Percentiles rank a stretch among this genome's conserved stretches.
These are phyloP conservation scores for Aulostomus chinensis DNA, from an alignment of 2,797 vertebrate species.

Conservation along the genomic window DNA sequence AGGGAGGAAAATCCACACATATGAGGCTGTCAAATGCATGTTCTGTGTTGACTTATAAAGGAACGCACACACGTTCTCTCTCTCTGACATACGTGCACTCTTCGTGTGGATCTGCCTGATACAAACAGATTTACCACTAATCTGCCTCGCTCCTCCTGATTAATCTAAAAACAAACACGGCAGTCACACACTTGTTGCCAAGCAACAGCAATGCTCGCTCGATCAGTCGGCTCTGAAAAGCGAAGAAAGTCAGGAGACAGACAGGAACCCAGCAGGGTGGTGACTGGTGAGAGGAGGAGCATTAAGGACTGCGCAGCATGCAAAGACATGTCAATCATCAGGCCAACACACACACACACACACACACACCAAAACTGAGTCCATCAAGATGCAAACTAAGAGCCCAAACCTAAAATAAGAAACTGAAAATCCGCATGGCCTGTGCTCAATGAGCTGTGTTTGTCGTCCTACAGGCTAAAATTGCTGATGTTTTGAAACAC, in stretches of 20 bases:
- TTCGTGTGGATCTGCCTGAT: slow-evolving; percentile 14
- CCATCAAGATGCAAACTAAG: slow-evolving; percentile 22
- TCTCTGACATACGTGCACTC: slow-evolving; percentile 5
- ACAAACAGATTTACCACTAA: slow-evolving; percentile 24
- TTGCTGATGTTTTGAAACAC: no score
- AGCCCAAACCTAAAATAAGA: background rate
- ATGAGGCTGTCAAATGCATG: background rate
- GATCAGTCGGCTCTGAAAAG: slow-evolving; percentile 42
- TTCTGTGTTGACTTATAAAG: background rate
- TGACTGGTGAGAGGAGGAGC: background rate
- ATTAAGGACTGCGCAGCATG: slow-evolving; percentile 1
- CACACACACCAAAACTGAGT: background rate
- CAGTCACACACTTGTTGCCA: slow-evolving; percentile 76
- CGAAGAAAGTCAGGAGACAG: slow-evolving; percentile 27
- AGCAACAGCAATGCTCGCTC: slow-evolving; percentile 75
- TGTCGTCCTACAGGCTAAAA: no score
- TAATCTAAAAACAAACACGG: slow-evolving; percentile 60
- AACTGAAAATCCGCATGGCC: no score
- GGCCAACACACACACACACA: background rate
- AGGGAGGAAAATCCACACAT: background rate
- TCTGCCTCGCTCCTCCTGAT: slow-evolving; percentile 31
- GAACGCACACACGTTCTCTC: no score
- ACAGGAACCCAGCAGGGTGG: slow-evolving; percentile 20
- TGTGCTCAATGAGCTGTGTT: no score
- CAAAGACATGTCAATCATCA: slow-evolving; percentile 17